Evolutionary conservation across 2,113 vertebrate species (phyloP).

Genomic region (Stictonetta naevosa): DNA sequence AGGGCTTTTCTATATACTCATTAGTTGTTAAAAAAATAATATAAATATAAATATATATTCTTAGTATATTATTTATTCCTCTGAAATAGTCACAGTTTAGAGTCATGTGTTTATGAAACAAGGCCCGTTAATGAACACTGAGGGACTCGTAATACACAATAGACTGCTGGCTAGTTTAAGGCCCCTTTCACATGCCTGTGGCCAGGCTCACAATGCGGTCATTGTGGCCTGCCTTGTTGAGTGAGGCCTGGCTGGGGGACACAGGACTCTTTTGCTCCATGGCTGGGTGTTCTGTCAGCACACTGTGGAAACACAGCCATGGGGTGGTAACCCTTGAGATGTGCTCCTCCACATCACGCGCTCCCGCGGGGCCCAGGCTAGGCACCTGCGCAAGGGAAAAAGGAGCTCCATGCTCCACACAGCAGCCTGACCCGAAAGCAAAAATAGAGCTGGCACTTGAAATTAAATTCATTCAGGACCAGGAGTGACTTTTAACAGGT

Average conservation of each 20-base stretch:
- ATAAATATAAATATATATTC: not conserved
- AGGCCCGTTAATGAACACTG: not conserved
- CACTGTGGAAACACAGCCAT: not conserved
- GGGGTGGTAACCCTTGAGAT: slow-evolving; percentile 13
- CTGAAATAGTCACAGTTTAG: rapidly evolving
- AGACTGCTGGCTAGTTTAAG: not conserved
- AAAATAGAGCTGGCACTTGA: not conserved
- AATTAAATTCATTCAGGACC: not conserved
- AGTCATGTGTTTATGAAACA: not conserved
- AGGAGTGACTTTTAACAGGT: not conserved
- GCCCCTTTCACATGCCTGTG: slow-evolving; percentile 34
- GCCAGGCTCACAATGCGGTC: not conserved
- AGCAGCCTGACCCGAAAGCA: not conserved
- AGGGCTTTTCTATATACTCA: not conserved
- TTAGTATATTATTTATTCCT: not conserved
- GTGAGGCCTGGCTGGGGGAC: not conserved
- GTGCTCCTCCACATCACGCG: not conserved
- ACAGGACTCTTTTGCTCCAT: not conserved
- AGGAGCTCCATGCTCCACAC: not conserved
- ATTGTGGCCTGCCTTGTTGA: not conserved
- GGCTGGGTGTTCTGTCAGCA: not conserved
- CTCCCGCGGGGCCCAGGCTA: not conserved
- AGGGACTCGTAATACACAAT: slow-evolving; percentile 26
- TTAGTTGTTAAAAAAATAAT: not conserved
- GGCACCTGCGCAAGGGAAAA: not conserved